Conservation (phyloP, 2,113 vertebrate genomes). For the Gadus chalcogrammus region DNA sequence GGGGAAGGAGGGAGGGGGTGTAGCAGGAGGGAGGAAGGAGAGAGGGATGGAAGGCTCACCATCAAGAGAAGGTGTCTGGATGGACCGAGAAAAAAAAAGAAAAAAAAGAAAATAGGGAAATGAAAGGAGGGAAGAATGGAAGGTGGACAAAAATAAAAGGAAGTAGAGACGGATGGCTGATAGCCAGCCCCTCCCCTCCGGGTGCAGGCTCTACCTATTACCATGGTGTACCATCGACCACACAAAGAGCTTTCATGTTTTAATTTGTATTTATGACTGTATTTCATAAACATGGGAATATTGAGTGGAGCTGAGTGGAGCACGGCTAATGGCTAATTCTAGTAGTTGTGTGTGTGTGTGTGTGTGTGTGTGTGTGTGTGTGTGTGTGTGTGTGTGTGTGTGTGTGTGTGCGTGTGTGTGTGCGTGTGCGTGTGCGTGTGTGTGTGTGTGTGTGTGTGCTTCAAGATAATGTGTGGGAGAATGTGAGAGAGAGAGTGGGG, state of each 20-base stretch:
- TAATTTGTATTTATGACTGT: too few relatives aligned
- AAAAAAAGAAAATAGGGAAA: slow-evolving; percentile 16
- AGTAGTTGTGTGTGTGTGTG: slow-evolving; percentile 27
- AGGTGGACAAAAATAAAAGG: slow-evolving; percentile 27
- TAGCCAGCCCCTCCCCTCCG: too few relatives aligned
- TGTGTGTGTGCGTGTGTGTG: slow-evolving; percentile 13
- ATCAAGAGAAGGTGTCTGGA: not conserved
- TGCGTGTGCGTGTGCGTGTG: too few relatives aligned
- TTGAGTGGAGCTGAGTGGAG: slow-evolving; percentile 61
- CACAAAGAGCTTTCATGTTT: slow-evolving; percentile 31
- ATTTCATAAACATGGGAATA: slow-evolving; percentile 2
- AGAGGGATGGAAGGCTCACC: not conserved
- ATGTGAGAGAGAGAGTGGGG: too few relatives aligned
- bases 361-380: slow-evolving; percentile 10
- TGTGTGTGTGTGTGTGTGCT: too few relatives aligned
- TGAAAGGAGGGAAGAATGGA: slow-evolving; percentile 3
- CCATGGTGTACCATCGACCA: slow-evolving; percentile 47
- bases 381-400: not conserved
- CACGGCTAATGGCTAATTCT: slow-evolving; percentile 52
- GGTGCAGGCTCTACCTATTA: slow-evolving; percentile 40
- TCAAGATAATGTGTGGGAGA: too few relatives aligned
- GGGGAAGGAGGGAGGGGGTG: not conserved
- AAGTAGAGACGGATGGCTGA: slow-evolving; percentile 25
- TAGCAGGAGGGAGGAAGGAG: not conserved
- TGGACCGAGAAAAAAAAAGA: not conserved